phyloP scores from a whole-genome alignment of 1,140 invertebrate genomes.

The Galleria mellonella region DNA sequence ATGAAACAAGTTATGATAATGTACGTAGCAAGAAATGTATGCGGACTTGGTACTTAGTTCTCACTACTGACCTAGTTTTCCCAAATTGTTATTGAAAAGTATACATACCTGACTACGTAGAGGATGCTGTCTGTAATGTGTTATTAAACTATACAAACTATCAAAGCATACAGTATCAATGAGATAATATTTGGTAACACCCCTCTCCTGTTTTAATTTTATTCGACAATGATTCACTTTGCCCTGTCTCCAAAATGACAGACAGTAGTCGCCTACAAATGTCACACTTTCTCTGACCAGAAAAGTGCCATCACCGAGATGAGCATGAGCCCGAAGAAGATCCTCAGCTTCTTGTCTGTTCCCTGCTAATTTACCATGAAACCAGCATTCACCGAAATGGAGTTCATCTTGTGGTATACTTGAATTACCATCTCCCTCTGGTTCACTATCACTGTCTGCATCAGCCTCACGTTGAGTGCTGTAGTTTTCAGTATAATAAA shows the following conservation, averaged over 20 bases:
- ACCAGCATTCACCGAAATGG: slow-evolving; percentile 97
- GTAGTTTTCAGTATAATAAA: slow-evolving; percentile 89
- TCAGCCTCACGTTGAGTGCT: slow-evolving; percentile 77
- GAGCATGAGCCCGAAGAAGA: slow-evolving; percentile 85
- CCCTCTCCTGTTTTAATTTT: slow-evolving; percentile 90
- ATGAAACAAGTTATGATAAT: too few relatives aligned
- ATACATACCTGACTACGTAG: slow-evolving; percentile 83
- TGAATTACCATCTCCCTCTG: slow-evolving; percentile 33
- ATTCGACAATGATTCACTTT: slow-evolving; percentile 96
- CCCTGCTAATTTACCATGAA: slow-evolving; percentile 90
- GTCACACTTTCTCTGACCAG: slow-evolving; percentile 96
- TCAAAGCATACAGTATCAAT: slow-evolving; percentile 94
- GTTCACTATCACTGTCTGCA: slow-evolving; percentile 75
- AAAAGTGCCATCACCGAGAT: slow-evolving; percentile 96
- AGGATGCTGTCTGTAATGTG: slow-evolving; percentile 91
- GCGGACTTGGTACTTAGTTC: too few relatives aligned
- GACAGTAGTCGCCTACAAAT: slow-evolving; percentile 96
- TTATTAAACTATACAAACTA: slow-evolving; percentile 94
- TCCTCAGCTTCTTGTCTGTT: slow-evolving; percentile 83
- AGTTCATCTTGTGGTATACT: slow-evolving; percentile 85
- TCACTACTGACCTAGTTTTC: too few relatives aligned
- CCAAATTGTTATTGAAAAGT: too few relatives aligned
- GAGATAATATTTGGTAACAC: slow-evolving; percentile 92
- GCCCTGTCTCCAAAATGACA: slow-evolving; percentile 95
- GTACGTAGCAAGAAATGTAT: too few relatives aligned